Base-by-base conservation (phyloP, 2,113 vertebrate species). In the Serinus canaria region DNA sequence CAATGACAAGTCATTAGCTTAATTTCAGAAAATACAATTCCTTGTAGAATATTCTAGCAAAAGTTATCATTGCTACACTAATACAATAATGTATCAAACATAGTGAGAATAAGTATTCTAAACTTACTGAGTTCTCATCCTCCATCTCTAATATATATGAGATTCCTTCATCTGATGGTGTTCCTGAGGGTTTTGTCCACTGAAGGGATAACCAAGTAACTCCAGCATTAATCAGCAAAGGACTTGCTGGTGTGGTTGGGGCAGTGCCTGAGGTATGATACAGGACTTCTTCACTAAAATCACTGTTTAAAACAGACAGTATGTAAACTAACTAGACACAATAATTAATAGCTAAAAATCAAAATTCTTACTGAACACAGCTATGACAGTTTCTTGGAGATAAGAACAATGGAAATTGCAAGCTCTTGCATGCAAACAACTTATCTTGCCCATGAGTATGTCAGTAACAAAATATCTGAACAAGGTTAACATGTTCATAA, bases 181-280 rank as follows among this genome's bases (percentile, higher is more conserved):
- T 99, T 97, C 98, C 98, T 89, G 97, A 97, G 92, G 99, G 99
- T 92, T 99, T 98, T 98, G 98, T 98, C 99, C 99, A 99, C 94
- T 98, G 98, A 94, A 99, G 92, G 94, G 98, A 98, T 94, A 99
- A 97, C 98, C 99, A 99, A 85, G 98, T 99, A 94, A 99, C 98
- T 85, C 99, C 99, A 31, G 98, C 97, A 98, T 98, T 98, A 94
- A 98, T 97, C 97, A 99, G 98, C 89, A 98, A 96, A 92, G 99
- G 99, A 97, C 98, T 98, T 95, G 98, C 98, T 92, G 99, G 99
- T 95, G 98, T 98, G 46, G 98, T 98, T 83, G 99, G 99, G 95
- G 99, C 99, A 97, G 99, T 99, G 98, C 99, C 99, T 92, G 99
- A 99, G 89, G 99, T 99, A 98, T 99, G 98, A 98, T 99, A 98